phyloP scores from a whole-genome alignment of 2,888 invertebrate species.

The Choristoneura rosaceana region DNA sequence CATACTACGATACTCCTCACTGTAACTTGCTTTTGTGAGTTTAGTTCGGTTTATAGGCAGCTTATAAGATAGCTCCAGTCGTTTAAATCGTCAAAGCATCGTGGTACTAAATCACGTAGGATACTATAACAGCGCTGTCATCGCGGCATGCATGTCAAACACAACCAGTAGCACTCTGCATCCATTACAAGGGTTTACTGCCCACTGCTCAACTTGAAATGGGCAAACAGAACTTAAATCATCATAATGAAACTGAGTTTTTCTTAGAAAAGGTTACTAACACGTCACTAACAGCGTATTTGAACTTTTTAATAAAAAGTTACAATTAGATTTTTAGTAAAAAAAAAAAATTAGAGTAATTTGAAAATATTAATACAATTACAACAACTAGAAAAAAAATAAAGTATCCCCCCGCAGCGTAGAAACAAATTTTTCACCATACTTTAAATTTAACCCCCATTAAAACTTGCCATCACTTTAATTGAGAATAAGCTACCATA shows the following conservation, averaged over 20 bases:
- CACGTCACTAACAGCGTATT: too few species aligned
- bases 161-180: conserved; percentile 6
- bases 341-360: too few species aligned
- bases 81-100: background rate
- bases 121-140: conserved; percentile 1
- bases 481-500: conserved; percentile 13
- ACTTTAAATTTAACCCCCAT: background rate
- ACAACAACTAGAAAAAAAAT: too few species aligned
- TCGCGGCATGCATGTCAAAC: conserved; percentile 15
- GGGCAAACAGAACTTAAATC: background rate
- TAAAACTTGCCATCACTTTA: background rate
- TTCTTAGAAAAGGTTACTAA: background rate
- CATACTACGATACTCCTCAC: too few species aligned
- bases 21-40: too few species aligned
- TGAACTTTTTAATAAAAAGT: too few species aligned
- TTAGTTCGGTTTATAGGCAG: too few species aligned
- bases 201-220: background rate
- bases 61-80: background rate
- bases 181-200: conserved; percentile 2
- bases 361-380: too few species aligned
- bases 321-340: too few species aligned
- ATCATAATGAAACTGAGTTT: background rate
- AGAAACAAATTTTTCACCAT: too few species aligned
- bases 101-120: background rate
- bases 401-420: too few species aligned